Evolutionary conservation across 2,888 invertebrate genomes (phyloP).

Genomic region (Caenorhabditis auriculariae): DNA sequence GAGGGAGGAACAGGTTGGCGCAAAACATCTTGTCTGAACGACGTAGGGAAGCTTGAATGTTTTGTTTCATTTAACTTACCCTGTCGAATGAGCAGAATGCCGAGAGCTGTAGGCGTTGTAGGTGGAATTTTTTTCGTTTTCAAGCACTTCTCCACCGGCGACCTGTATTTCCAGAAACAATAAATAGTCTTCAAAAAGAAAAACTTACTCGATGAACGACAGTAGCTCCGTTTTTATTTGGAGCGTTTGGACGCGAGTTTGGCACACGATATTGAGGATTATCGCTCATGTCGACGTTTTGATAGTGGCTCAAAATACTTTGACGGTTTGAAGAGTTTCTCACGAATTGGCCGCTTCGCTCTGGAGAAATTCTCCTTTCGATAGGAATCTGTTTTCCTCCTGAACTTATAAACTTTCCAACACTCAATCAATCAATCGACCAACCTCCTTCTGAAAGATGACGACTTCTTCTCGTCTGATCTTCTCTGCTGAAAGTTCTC

Average conservation of each 20-base stretch:
- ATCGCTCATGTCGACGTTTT: conserved; percentile 19
- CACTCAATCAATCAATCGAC: too few relatives aligned
- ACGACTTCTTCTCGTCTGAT: conserved; percentile 11
- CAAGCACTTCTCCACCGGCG: conserved; percentile 24
- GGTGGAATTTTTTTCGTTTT: conserved; percentile 9
- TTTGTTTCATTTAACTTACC: neutral
- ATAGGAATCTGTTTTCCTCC: conserved; percentile 24
- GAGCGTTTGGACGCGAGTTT: conserved; percentile 6
- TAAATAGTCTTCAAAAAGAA: neutral
- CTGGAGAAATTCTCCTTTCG: conserved; percentile 22
- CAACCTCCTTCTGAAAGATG: conserved; percentile 20
- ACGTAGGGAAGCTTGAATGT: conserved; percentile 4
- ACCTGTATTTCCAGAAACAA: neutral
- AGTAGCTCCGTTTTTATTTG: conserved; percentile 5
- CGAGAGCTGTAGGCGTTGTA: conserved; percentile 20
- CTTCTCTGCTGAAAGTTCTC: conserved; percentile 10
- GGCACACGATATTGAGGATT: conserved; percentile 16
- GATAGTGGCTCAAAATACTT: too few relatives aligned
- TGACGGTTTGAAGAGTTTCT: neutral
- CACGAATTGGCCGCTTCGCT: conserved; percentile 11
- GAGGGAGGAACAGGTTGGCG: conserved; percentile 9
- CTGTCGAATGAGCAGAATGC: neutral
- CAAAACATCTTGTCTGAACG: conserved; percentile 12
- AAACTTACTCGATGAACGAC: conserved; percentile 10
- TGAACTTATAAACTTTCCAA: too few relatives aligned